Evolutionary conservation across 2,113 vertebrate genomes (phyloP).

Genomic region (Rhizomys pruinosus): DNA sequence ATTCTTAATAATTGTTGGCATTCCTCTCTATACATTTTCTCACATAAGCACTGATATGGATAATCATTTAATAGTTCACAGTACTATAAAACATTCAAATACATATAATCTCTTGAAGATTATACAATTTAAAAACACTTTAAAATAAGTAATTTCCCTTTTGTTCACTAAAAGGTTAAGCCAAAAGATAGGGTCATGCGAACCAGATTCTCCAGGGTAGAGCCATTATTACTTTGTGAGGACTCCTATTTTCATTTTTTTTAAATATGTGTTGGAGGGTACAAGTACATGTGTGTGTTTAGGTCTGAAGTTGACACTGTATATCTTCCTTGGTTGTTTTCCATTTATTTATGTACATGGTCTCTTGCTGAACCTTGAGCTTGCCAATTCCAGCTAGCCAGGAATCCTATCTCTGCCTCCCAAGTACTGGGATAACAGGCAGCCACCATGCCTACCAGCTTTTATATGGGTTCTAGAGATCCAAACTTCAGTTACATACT

Average conservation of each 20-base stretch:
- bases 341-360: neutral
- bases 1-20: slow-evolving; percentile 34
- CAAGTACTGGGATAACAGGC: neutral
- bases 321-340: neutral
- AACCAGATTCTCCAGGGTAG: neutral
- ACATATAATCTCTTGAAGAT: neutral
- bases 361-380: neutral
- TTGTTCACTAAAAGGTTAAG: slow-evolving; percentile 29
- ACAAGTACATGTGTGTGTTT: neutral
- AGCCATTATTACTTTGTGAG: neutral
- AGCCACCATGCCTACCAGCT: too few species aligned
- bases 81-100: slow-evolving; percentile 6
- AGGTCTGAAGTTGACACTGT: neutral
- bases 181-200: neutral
- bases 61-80: slow-evolving; percentile 45
- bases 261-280: neutral
- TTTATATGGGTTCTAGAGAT: neutral
- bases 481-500: neutral
- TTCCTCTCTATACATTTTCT: neutral
- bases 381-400: neutral
- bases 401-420: neutral
- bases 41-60: neutral
- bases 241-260: too few species aligned
- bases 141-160: slow-evolving; percentile 39
- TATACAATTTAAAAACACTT: slow-evolving; percentile 6